These are phyloP conservation scores for Cotesia typhae DNA, from an alignment of 1,140 invertebrate genomes.

Conservation along the genomic window DNA sequence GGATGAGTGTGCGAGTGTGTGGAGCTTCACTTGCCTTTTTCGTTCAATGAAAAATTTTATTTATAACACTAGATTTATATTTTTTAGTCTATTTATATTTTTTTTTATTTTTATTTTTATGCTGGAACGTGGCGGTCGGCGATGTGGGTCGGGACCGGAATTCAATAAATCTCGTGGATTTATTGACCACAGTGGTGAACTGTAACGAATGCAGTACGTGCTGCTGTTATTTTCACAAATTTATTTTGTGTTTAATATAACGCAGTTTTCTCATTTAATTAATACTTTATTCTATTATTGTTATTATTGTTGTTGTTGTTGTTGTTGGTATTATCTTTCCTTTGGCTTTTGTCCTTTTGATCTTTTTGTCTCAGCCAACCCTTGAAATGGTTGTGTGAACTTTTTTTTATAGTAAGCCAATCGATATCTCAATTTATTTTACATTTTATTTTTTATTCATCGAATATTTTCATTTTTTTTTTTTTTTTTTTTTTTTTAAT, in stretches of 20 bases:
- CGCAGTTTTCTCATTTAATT: slow-evolving; percentile 4
- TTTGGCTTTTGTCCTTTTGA: too few relatives aligned
- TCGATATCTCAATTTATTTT: too few relatives aligned
- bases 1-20: slow-evolving; percentile 1
- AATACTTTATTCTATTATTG: neutral
- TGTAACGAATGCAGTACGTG: slow-evolving; percentile 25
- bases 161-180: slow-evolving; percentile 26
- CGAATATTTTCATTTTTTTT: too few relatives aligned
- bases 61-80: slow-evolving; percentile 6
- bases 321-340: too few relatives aligned
- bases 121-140: slow-evolving; percentile 13
- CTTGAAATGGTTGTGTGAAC: too few relatives aligned
- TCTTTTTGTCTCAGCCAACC: too few relatives aligned
- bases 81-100: neutral
- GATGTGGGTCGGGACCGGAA: slow-evolving; percentile 28
- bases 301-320: too few relatives aligned
- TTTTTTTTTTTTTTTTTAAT: too few relatives aligned
- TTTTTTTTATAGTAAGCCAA: too few relatives aligned
- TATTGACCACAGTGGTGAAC: slow-evolving; percentile 27
- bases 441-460: too few relatives aligned
- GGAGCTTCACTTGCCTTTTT: slow-evolving; percentile 2
- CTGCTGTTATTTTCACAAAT: slow-evolving; percentile 18
- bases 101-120: slow-evolving; percentile 24
- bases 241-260: slow-evolving; percentile 16
- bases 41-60: slow-evolving; percentile 20